These are phyloP conservation scores for Nymphicus hollandicus DNA, from an alignment of 2,113 vertebrate species.

Conservation along the genomic window DNA sequence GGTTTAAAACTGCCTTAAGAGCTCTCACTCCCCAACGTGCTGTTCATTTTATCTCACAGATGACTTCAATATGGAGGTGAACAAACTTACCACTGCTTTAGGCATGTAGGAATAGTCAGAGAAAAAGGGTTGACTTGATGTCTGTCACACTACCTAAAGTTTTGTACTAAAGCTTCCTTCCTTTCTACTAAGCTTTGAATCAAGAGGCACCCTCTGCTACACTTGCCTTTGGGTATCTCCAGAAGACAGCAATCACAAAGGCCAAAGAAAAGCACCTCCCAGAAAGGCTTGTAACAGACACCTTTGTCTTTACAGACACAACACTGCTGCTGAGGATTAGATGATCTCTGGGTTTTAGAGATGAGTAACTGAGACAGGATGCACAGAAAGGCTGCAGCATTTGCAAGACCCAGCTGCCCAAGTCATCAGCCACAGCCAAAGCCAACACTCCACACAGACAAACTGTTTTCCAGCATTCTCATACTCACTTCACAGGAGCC, in stretches of 20 bases:
- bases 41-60: not conserved
- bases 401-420: not conserved
- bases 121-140: not conserved
- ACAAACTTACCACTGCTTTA: not conserved
- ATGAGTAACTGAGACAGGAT: not conserved
- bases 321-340: not conserved
- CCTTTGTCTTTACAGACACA: not conserved
- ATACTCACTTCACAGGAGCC: not conserved
- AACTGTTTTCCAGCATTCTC: not conserved
- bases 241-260: not conserved
- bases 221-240: not conserved
- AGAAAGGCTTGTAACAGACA: not conserved
- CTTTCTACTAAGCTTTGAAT: not conserved
- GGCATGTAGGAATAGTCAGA: not conserved
- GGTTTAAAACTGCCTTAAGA: not conserved
- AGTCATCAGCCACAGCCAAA: not conserved
- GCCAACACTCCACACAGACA: not conserved
- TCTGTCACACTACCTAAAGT: not conserved
- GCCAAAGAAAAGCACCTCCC: not conserved
- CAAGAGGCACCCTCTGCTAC: not conserved
- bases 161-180: not conserved
- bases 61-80: not conserved
- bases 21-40: not conserved
- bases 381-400: not conserved
- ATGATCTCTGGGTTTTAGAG: not conserved